Conservation (phyloP, 2,888 invertebrate species). For the Sphaerophoria taeniata region DNA sequence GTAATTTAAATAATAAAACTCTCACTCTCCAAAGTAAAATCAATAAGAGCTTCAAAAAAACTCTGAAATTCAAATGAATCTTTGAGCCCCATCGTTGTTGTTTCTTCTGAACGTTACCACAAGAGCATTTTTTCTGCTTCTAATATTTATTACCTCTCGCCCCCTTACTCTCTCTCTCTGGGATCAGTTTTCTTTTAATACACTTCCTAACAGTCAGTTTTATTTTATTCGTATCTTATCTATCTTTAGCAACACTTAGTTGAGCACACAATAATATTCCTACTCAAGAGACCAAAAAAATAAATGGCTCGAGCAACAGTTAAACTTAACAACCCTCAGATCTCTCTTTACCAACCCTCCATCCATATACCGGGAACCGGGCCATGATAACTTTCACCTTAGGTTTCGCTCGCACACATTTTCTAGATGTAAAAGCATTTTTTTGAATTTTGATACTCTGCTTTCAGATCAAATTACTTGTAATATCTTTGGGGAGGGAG, state of each 20-base stretch:
- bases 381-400: background rate
- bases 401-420: background rate
- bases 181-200: too few species aligned
- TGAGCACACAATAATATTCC: constrained; percentile 42
- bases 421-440: constrained; percentile 32
- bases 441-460: constrained; percentile 58
- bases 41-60: constrained; percentile 44
- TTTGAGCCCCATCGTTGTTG: constrained; percentile 10
- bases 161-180: background rate
- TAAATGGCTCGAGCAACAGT: constrained; percentile 64
- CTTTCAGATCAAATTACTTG: constrained; percentile 62
- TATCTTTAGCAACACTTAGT: constrained; percentile 47
- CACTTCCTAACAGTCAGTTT: constrained; percentile 7
- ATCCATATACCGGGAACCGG: too few species aligned
- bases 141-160: background rate
- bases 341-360: background rate
- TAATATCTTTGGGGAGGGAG: constrained; percentile 15
- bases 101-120: constrained; percentile 34
- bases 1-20: constrained; percentile 62
- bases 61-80: constrained; percentile 59
- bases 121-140: constrained; percentile 40
- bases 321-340: constrained; percentile 58
- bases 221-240: constrained; percentile 45
- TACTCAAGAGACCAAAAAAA: constrained; percentile 43
- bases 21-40: constrained; percentile 28